phyloP scores from a whole-genome alignment of 2,888 invertebrate genomes.

The Zaprionus obscuricornis region DNA sequence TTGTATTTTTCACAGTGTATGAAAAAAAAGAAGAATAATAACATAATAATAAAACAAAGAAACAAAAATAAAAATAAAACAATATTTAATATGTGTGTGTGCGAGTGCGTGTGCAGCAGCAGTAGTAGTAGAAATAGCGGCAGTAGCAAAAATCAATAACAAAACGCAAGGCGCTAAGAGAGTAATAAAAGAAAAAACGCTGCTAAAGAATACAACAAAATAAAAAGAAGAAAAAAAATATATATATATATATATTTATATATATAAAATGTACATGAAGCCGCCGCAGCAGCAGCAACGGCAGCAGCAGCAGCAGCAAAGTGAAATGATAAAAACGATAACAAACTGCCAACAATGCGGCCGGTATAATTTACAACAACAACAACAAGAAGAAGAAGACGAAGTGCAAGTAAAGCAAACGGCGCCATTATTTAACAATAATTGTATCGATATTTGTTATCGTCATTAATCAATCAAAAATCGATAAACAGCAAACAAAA shows the following conservation, averaged over 20 bases:
- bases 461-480: slow-evolving; percentile 33
- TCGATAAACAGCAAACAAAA: slow-evolving; percentile 31
- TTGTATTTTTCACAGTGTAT: slow-evolving; percentile 41
- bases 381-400: slow-evolving; percentile 21
- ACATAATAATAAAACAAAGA: neutral
- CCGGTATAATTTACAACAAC: slow-evolving; percentile 42
- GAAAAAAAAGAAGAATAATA: neutral
- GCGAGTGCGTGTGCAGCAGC: slow-evolving; percentile 14
- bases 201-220: slow-evolving; percentile 8
- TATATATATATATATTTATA: too few species aligned
- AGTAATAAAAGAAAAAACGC: slow-evolving; percentile 1
- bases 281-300: slow-evolving; percentile 20
- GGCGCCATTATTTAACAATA: slow-evolving; percentile 54
- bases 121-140: slow-evolving; percentile 52
- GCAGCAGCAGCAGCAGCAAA: slow-evolving; percentile 37
- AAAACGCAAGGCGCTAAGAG: slow-evolving; percentile 44
- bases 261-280: slow-evolving; percentile 45
- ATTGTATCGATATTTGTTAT: slow-evolving; percentile 60
- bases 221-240: slow-evolving; percentile 21
- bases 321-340: slow-evolving; percentile 49
- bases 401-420: slow-evolving; percentile 12
- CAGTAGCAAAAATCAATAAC: slow-evolving; percentile 66
- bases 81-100: slow-evolving; percentile 21
- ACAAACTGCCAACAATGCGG: slow-evolving; percentile 36
- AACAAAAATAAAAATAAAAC: slow-evolving; percentile 10